Base-by-base conservation (phyloP, 1,140 invertebrate genomes). In the Adoxophyes honmai region DNA sequence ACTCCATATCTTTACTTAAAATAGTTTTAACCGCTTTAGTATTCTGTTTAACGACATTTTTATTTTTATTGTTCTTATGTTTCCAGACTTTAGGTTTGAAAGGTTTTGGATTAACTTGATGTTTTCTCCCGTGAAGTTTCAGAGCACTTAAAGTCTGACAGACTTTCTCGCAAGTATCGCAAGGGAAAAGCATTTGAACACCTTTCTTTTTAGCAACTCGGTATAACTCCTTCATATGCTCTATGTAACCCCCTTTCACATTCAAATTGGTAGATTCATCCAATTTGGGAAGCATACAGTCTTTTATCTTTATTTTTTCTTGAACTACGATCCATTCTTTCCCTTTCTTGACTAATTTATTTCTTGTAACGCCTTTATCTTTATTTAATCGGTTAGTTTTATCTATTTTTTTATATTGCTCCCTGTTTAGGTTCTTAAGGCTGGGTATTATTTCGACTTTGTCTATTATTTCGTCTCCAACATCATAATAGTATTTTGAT, bases 51-150 rank as follows among this genome's bases (percentile, higher is more conserved):
- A 6, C 21, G 2, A 3, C 21, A 28, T 28, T 28, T 28, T 28
- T 28, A 28, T 28, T 57, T 21, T 7, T 33, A n/a, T 67, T 62
- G 0, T 62, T 33, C 56, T 76, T 82, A 21, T 84, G 69, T 52
- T 80, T 80, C 81, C 83, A 85, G 0, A 76, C 61, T 58, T 84
- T 87, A 1, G 66, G 68, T 57, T 73, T 82, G 14, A 69, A 86
- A 0, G 73, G 77, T 52, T 78, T 83, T 0, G 69, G 58, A n/a
- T 84, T 71, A 0, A 52, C 36, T 13, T 80, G 69, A 16, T 86
- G 83, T 53, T 56, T 70, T 9, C 81, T 60, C 8, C 35, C 60
- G 51, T 86, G 83, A 8, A 84, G 14, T 52, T 74, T 83, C 5
- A 86, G 61, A 0, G 81, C 83, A 28, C 66, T 60, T 0, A 84